Conservation (phyloP, 1,140 invertebrate genomes). For the Carposina sasakii region DNA sequence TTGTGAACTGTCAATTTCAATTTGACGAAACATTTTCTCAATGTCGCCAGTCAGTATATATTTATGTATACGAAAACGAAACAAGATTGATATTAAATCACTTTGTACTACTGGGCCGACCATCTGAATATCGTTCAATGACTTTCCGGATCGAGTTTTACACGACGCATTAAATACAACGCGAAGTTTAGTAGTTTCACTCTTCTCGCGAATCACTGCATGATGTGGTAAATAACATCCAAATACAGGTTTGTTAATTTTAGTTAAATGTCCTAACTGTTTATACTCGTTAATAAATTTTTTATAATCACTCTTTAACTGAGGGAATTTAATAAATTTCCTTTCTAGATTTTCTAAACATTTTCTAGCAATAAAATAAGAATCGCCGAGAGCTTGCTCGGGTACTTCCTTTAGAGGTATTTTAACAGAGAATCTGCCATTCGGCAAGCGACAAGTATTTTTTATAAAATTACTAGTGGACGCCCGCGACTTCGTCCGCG, state of each 20-base stretch:
- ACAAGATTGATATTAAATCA: neutral
- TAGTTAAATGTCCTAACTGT: constrained; percentile 27
- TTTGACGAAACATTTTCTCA: neutral
- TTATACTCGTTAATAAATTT: constrained; percentile 50
- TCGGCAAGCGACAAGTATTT: constrained; percentile 18
- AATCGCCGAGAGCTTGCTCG: constrained; percentile 30
- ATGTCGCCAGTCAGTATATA: constrained; percentile 15
- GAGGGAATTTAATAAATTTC: constrained; percentile 28
- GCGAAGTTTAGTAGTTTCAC: neutral
- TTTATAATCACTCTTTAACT: constrained; percentile 27
- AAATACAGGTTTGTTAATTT: constrained; percentile 8
- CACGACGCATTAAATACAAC: neutral
- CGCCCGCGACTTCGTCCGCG: too few relatives aligned
- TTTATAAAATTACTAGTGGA: constrained; percentile 31
- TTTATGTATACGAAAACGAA: neutral
- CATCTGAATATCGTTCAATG: neutral
- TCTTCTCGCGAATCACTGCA: neutral
- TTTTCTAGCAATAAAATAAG: constrained; percentile 31
- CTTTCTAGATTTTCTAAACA: constrained; percentile 33
- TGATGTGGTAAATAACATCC: constrained; percentile 1
- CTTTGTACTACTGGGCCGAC: neutral
- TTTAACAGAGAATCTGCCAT: constrained; percentile 39
- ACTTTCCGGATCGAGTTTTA: neutral
- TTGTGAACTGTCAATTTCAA: neutral
- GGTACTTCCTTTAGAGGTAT: constrained; percentile 30